A percentile compares a stretch with the other conserved stretches of the same genome.
These are phyloP conservation scores for Furnarius figulus DNA, from an alignment of 2,113 vertebrate genomes.

Conservation along the genomic window DNA sequence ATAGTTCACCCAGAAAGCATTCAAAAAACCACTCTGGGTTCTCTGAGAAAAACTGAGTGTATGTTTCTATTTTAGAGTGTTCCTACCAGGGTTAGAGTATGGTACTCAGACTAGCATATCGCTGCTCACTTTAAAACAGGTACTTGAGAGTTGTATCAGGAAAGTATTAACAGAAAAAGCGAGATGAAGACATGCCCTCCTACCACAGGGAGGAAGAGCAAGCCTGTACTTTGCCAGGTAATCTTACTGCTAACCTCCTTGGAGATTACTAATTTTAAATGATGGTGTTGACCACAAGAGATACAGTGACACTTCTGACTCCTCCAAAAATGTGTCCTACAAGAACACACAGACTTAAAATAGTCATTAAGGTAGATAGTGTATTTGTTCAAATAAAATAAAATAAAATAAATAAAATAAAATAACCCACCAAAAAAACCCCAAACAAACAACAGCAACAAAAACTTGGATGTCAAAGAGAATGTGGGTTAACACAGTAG, in stretches of 20 bases:
- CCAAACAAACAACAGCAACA: neutral
- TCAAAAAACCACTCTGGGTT: neutral
- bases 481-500: neutral
- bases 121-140: neutral
- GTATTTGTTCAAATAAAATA: neutral
- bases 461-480: neutral
- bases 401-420: neutral
- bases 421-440: too few species aligned
- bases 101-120: neutral
- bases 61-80: neutral
- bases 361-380: neutral
- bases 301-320: neutral
- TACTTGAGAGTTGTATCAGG: neutral
- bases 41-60: neutral
- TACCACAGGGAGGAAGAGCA: neutral
- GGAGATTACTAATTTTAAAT: neutral
- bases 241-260: neutral
- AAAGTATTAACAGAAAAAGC: neutral
- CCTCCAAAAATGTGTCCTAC: neutral
- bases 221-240: neutral
- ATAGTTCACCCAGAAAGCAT: neutral
- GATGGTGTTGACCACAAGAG: neutral
- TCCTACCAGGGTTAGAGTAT: neutral
- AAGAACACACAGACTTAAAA: neutral
- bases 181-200: neutral